Conservation (phyloP, 2,797 vertebrate genomes). For the Sebastes melanostomus region DNA sequence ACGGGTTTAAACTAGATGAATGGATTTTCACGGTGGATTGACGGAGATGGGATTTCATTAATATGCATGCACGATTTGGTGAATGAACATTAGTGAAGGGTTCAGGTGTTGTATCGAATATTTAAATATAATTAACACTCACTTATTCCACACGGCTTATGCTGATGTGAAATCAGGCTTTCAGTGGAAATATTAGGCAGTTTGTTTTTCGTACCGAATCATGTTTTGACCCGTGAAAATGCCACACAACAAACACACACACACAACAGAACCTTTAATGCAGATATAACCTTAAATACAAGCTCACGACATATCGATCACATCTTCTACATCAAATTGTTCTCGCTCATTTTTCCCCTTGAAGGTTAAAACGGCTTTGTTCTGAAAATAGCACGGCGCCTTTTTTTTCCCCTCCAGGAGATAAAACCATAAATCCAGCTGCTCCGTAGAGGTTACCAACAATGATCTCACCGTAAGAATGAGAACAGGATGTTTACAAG, state of each 20-base stretch:
- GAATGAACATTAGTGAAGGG: conserved; percentile 38
- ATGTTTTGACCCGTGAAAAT: neutral
- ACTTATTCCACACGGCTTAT: conserved; percentile 9
- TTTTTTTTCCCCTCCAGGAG: neutral
- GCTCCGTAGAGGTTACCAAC: neutral
- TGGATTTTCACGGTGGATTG: conserved; percentile 19
- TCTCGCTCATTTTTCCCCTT: neutral
- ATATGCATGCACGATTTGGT: conserved; percentile 22
- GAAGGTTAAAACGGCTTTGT: conserved; percentile 20
- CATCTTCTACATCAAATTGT: neutral
- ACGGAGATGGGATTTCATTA: conserved; percentile 23
- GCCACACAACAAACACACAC: neutral
- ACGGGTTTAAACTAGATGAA: conserved; percentile 9
- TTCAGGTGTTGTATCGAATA: conserved; percentile 44
- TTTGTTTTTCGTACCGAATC: neutral
- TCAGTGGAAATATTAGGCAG: neutral
- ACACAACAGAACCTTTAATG: neutral
- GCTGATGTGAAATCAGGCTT: conserved; percentile 19
- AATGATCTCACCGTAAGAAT: neutral
- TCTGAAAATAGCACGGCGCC: neutral
- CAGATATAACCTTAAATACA: neutral
- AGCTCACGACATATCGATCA: neutral
- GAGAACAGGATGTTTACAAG: neutral
- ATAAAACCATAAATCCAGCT: conserved; percentile 9
- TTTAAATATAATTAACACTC: conserved; percentile 43